Evolutionary conservation across 2,797 vertebrate species (phyloP).

Genomic region (Onychomys torridus): DNA sequence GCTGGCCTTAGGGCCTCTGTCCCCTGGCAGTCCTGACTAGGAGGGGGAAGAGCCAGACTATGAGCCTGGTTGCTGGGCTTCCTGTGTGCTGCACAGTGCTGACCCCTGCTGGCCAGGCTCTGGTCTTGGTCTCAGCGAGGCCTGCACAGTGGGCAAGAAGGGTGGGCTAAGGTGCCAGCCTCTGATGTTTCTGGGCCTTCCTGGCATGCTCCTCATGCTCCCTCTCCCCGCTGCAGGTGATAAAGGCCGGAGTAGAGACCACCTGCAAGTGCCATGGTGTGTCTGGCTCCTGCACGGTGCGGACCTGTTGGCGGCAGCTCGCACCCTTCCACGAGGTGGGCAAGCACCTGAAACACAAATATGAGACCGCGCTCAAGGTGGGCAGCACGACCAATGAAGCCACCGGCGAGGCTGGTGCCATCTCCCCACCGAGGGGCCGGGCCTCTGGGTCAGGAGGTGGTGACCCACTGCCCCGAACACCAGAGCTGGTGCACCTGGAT

Average conservation of each 20-base stretch:
- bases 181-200: background rate
- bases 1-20: background rate
- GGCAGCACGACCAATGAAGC: conserved; percentile 98
- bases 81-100: background rate
- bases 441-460: conserved; percentile 86
- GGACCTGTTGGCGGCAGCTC: conserved; percentile 98
- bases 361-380: conserved; percentile 96
- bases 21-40: background rate
- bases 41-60: background rate
- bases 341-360: conserved; percentile 97
- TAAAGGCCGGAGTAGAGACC: conserved; percentile 97
- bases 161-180: background rate
- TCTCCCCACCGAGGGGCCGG: conserved; percentile 91
- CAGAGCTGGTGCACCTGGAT: conserved; percentile 97
- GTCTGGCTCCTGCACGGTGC: conserved; percentile 97
- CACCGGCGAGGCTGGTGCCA: conserved; percentile 95
- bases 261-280: conserved; percentile 99
- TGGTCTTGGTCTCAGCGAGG: background rate
- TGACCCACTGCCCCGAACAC: conserved; percentile 96
- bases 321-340: conserved; percentile 98
- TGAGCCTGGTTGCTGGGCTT: background rate
- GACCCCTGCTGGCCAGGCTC: background rate
- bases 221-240: conserved; percentile 90
- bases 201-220: conserved; percentile 33
- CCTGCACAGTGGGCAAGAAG: background rate